Conservation (phyloP, 1,140 invertebrate genomes). For the Branchinecta lynchi region DNA sequence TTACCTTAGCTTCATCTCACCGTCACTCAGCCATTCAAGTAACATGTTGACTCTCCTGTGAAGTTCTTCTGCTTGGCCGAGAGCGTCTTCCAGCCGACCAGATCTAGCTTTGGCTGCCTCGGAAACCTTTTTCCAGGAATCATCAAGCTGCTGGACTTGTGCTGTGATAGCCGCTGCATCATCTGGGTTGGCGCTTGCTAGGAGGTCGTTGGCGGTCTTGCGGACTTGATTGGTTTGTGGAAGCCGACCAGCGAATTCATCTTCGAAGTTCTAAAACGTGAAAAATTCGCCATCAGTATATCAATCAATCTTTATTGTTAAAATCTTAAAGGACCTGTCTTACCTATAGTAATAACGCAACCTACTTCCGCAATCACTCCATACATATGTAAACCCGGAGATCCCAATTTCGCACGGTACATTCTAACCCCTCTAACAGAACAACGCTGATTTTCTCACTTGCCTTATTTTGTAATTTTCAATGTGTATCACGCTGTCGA, state of each 20-base stretch:
- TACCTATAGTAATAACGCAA: no score
- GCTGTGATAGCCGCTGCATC: slow-evolving; percentile 61
- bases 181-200: slow-evolving; percentile 56
- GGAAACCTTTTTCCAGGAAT: slow-evolving; percentile 69
- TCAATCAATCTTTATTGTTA: no score
- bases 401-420: no score
- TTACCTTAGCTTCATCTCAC: slow-evolving; percentile 64
- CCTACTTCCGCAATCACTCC: no score
- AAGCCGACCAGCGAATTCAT: slow-evolving; percentile 68
- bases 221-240: slow-evolving; percentile 78
- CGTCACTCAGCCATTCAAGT: slow-evolving; percentile 87
- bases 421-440: no score
- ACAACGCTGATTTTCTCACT: no score
- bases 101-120: slow-evolving; percentile 58
- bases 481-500: no score
- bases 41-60: slow-evolving; percentile 85
- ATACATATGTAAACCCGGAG: no score
- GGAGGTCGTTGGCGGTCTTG: slow-evolving; percentile 70
- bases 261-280: slow-evolving; percentile 54
- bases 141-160: slow-evolving; percentile 66
- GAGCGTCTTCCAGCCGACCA: slow-evolving; percentile 60
- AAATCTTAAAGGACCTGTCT: no score
- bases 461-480: no score
- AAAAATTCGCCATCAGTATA: no score
- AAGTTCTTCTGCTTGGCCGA: slow-evolving; percentile 66